Conservation (phyloP, 2,888 invertebrate genomes). For the Sinelater perroti region DNA sequence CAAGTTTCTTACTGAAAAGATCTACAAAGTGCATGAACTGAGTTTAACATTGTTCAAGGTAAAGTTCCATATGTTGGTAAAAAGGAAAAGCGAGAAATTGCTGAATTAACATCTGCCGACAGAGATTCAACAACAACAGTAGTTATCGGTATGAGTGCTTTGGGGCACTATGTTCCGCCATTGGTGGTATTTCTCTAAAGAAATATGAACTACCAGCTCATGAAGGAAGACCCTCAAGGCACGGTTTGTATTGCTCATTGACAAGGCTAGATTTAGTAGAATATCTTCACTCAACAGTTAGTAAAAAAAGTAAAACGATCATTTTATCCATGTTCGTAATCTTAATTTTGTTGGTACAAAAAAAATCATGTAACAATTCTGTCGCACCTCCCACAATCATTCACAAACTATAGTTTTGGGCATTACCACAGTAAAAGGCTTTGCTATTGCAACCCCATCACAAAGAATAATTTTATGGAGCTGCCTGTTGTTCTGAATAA, state of each 20-base stretch:
- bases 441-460: no score
- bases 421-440: no score
- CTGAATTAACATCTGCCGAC: neutral
- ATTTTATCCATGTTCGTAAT: no score
- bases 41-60: neutral
- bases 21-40: neutral
- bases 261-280: neutral
- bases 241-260: neutral
- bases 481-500: no score
- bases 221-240: neutral
- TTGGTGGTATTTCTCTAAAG: neutral
- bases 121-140: neutral
- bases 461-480: no score
- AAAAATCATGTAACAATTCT: no score
- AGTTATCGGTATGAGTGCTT: neutral
- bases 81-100: neutral
- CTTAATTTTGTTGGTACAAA: no score
- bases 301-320: no score
- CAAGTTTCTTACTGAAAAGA: no score
- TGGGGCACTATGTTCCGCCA: neutral
- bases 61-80: no score
- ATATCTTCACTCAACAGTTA: neutral
- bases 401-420: no score
- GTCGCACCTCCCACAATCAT: no score
- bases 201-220: neutral